phyloP scores from a whole-genome alignment of 2,888 invertebrate genomes.

The Saturnia japonica region DNA sequence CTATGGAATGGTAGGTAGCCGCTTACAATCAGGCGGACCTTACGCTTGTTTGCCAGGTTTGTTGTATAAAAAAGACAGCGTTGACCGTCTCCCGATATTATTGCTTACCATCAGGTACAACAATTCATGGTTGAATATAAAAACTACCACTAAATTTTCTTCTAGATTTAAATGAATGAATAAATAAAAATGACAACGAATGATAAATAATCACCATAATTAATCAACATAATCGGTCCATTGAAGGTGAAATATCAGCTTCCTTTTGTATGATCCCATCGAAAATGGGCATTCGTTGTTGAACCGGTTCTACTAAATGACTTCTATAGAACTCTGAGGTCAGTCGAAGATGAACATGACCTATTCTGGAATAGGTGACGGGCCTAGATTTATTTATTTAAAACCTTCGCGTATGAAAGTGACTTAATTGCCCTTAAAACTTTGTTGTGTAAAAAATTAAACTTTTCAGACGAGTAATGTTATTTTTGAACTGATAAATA shows the following conservation, averaged over 20 bases:
- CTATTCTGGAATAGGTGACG: constrained; percentile 7
- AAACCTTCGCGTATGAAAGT: not conserved
- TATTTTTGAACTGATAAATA: too few species aligned
- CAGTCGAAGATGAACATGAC: constrained; percentile 13
- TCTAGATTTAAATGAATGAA: not conserved
- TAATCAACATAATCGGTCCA: not conserved
- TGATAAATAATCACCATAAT: constrained; percentile 11
- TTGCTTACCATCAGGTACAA: too few species aligned
- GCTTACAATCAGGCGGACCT: too few species aligned
- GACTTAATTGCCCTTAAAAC: not conserved
- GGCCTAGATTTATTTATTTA: not conserved
- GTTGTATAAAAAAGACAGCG: too few species aligned
- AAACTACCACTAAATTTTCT: not conserved
- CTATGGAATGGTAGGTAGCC: too few species aligned
- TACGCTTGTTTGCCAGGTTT: too few species aligned
- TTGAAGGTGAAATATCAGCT: constrained; percentile 1
- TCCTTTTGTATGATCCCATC: constrained; percentile 2
- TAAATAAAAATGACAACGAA: not conserved
- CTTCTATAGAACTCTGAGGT: constrained; percentile 3
- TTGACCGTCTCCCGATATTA: too few species aligned
- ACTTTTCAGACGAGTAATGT: too few species aligned
- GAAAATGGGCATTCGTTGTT: not conserved
- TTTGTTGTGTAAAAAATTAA: not conserved
- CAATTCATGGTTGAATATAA: too few species aligned
- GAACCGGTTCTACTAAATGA: constrained; percentile 6